Evolutionary conservation across 2,888 invertebrate genomes (phyloP), one percentile per base, ranked within the genome.

Genomic region (Idaea biselata): DNA sequence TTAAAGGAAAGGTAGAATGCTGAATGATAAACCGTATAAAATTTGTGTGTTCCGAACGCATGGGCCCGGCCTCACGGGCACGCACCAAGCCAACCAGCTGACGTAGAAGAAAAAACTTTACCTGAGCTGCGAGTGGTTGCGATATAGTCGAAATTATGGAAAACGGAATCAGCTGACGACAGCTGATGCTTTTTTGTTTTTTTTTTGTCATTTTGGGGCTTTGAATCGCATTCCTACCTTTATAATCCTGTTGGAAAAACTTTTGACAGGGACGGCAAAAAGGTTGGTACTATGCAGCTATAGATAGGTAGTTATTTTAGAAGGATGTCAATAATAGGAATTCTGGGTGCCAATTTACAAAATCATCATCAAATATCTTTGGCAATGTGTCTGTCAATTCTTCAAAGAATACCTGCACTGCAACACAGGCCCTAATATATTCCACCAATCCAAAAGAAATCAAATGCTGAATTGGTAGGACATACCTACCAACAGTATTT

Each of bases 261-360:
- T 25, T 44, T 44, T 5, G 6, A 44, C 44, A 44, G 11, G 11
- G 14, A 14, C 7, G 14, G 6, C 7, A 11, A 44, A 44, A 33
- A 33, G 82, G 82, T 33, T 33, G 3, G 6, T 44, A 44, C 3
- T 44, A 14, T 33, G 14, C 1, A 44, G 11, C 11, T 44, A 44
- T 14, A 3, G 2, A 44, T 14, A 3, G 2, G 11, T 14, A 6
- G 5, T 33, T 33, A 33, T 33, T 11, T 33, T 33, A 33, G 1
- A 33, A 33, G 33, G 25, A 25, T 25, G 5, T 25, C 25, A 25
- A 25, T 25, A 3, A 5, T n/a, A 25, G 25, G 3, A 1, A 25
- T 25, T 25, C 5, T 25, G 25, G 25, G 5, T 25, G 25, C 25
- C 25, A 1, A 25, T 25, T 25, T 25, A 25, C 25, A 25, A 25